Percentiles rank a stretch among this genome's conserved stretches.
Evolutionary conservation across 2,797 vertebrate genomes (phyloP).

Genomic region (Alca torda): DNA sequence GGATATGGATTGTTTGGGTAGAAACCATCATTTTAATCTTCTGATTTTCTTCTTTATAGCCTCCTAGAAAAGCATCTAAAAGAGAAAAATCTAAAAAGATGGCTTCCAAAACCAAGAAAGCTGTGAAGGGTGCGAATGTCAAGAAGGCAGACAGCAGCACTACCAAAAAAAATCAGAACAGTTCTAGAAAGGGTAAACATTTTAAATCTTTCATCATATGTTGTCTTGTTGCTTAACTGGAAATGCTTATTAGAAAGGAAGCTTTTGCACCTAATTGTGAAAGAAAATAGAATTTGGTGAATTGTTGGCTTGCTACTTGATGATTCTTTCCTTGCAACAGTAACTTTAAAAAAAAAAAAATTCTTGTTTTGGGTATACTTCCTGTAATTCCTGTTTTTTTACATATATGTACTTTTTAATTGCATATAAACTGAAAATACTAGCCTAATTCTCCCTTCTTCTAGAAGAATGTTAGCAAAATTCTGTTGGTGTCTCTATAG

Average conservation of each 20-base stretch:
- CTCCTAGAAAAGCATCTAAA: constrained; percentile 79
- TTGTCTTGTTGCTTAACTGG: not conserved
- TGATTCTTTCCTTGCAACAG: not conserved
- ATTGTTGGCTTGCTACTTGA: not conserved
- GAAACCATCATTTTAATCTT: not conserved
- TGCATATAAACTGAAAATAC: not conserved
- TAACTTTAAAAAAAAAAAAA: not conserved
- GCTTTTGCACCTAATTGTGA: not conserved
- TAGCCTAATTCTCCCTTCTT: not conserved
- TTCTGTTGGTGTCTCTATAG: not conserved
- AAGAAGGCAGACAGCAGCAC: constrained; percentile 98
- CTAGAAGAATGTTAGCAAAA: not conserved
- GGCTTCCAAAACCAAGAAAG: constrained; percentile 82
- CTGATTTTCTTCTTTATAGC: constrained; percentile 69
- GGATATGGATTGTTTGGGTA: not conserved
- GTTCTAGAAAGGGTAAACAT: constrained; percentile 82
- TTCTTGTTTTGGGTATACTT: not conserved
- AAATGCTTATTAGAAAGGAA: not conserved
- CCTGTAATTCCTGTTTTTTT: not conserved
- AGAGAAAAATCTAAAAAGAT: constrained; percentile 77
- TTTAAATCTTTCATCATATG: fast-evolving
- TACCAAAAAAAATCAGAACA: constrained; percentile 83
- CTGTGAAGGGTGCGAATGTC: constrained; percentile 82
- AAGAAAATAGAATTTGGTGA: not conserved
- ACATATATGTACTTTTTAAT: not conserved